Evolutionary conservation across 2,113 vertebrate genomes (phyloP).

Genomic region (Heptranchias perlo): DNA sequence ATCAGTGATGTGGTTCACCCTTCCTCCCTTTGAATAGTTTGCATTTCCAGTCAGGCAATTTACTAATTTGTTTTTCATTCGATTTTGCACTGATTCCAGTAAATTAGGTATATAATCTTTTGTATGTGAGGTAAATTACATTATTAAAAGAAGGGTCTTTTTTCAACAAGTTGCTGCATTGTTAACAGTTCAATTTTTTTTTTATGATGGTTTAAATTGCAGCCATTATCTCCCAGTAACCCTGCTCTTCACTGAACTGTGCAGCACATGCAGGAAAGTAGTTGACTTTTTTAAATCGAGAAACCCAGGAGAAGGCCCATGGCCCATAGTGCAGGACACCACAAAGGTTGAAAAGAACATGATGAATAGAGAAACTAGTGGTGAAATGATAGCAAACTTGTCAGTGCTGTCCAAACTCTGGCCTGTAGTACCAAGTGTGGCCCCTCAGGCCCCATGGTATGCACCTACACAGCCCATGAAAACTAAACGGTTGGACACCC

Average conservation of each 20-base stretch:
- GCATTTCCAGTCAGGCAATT: slow-evolving; percentile 20
- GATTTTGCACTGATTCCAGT: neutral
- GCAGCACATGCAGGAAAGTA: no score
- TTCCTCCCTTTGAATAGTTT: neutral
- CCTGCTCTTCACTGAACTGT: neutral
- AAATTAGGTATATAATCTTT: neutral
- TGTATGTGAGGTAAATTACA: neutral
- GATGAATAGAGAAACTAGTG: neutral
- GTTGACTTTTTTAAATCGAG: neutral
- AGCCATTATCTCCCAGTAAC: neutral
- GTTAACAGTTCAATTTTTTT: neutral
- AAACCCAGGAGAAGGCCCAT: neutral
- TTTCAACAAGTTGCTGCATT: neutral
- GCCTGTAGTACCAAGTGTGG: neutral
- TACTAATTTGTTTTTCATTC: slow-evolving; percentile 24
- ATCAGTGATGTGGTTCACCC: slow-evolving; percentile 29
- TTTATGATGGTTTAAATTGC: neutral
- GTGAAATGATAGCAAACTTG: neutral
- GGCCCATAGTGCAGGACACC: neutral
- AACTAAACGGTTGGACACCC: neutral
- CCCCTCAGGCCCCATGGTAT: neutral
- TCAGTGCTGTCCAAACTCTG: neutral
- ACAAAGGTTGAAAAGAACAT: neutral
- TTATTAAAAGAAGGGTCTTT: neutral
- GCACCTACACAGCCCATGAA: neutral